Conservation (phyloP, 2,797 vertebrate genomes). For the Sebastes taczanowskii region DNA sequence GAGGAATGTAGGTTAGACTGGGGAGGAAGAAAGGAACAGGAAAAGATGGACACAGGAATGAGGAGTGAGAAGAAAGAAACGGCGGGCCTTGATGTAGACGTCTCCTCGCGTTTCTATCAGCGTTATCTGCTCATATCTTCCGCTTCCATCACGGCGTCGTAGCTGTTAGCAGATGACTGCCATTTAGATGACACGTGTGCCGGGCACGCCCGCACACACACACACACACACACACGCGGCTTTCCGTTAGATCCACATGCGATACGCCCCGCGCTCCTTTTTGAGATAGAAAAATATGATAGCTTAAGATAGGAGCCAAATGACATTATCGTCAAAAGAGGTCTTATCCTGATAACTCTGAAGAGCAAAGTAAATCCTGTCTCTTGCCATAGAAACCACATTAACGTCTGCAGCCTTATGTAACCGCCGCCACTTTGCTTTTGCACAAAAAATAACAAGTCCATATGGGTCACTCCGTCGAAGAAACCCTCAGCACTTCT, state of each 20-base stretch:
- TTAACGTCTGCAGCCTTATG: conserved; percentile 35
- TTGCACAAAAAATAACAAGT: conserved; percentile 29
- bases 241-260: conserved; percentile 50
- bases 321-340: conserved; percentile 50
- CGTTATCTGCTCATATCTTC: conserved; percentile 35
- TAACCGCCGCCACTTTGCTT: conserved; percentile 41
- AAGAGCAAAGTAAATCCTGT: conserved; percentile 39
- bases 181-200: conserved; percentile 17
- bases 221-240: not conserved
- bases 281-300: conserved; percentile 60
- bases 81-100: conserved; percentile 24
- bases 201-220: not conserved
- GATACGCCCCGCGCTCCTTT: conserved; percentile 36
- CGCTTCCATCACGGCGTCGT: conserved; percentile 15
- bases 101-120: conserved; percentile 38
- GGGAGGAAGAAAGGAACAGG: not conserved
- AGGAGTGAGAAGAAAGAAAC: not conserved
- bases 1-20: not conserved
- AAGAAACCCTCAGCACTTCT: conserved; percentile 18
- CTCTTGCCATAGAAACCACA: conserved; percentile 27
- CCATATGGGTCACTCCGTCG: conserved; percentile 33
- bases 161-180: conserved; percentile 28
- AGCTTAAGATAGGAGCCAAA: conserved; percentile 62
- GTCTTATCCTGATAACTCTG: conserved; percentile 49
- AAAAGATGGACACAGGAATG: not conserved